Percentiles rank a stretch among this genome's conserved stretches.
Evolutionary conservation across 2,113 vertebrate species (phyloP).

Genomic region (Riparia riparia): DNA sequence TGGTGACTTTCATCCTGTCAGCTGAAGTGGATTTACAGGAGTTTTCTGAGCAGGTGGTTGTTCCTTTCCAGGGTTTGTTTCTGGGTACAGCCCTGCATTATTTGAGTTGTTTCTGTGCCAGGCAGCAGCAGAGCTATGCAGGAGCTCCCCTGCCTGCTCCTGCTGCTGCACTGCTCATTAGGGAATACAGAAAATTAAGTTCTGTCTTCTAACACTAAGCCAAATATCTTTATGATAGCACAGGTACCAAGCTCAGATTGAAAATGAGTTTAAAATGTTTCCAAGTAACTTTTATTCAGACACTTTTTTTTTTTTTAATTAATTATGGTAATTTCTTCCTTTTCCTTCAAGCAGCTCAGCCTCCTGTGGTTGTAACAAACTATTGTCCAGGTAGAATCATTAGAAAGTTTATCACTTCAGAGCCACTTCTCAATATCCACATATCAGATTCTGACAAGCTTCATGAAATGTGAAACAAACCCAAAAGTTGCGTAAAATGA

Average conservation of each 20-base stretch:
- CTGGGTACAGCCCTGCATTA: not conserved
- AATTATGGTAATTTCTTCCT: not conserved
- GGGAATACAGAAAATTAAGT: not conserved
- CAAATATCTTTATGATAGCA: not conserved
- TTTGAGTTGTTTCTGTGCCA: not conserved
- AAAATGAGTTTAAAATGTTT: not conserved
- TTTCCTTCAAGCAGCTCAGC: not conserved
- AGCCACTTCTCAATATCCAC: not conserved
- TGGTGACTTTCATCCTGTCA: not conserved
- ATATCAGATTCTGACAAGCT: not conserved
- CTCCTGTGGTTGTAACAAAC: not conserved
- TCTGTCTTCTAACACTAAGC: not conserved
- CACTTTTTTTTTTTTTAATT: not conserved
- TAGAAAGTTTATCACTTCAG: not conserved
- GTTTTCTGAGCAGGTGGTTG: not conserved
- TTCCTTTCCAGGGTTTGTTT: not conserved
- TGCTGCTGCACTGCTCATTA: not conserved
- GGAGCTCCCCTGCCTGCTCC: not conserved
- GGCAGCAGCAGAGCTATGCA: not conserved
- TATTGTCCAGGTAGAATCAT: not conserved
- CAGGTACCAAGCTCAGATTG: not conserved
- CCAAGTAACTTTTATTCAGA: not conserved
- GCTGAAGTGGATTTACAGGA: not conserved
- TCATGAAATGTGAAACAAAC: not conserved
- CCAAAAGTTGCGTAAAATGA: not conserved